These are phyloP conservation scores for Glyptemys insculpta DNA, from an alignment of 2,797 vertebrate genomes.

Conservation along the genomic window DNA sequence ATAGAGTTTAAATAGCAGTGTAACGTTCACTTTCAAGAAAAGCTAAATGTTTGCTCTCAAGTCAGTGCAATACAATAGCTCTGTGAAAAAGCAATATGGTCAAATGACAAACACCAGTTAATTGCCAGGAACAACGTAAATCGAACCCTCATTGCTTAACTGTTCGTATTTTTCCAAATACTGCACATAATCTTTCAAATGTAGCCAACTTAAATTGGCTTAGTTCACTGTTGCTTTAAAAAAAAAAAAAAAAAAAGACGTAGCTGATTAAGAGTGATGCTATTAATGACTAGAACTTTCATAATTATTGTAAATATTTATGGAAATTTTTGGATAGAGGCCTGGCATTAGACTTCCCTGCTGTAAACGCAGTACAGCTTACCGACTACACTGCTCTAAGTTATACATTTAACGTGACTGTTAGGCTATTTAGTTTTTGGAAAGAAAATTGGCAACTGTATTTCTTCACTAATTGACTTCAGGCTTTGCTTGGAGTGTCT, in stretches of 20 bases:
- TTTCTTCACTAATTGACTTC: background rate
- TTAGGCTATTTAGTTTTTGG: background rate
- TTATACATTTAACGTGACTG: background rate
- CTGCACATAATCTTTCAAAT: background rate
- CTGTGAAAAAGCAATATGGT: background rate
- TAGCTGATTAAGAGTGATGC: background rate
- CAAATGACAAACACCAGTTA: slow-evolving; percentile 10
- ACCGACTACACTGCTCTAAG: background rate
- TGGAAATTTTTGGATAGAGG: background rate
- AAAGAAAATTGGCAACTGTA: background rate
- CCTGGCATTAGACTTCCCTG: background rate
- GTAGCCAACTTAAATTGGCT: background rate
- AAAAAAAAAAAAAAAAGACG: background rate
- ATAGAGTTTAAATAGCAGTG: background rate
- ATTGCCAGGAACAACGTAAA: slow-evolving; percentile 8
- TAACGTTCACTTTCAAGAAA: slow-evolving; percentile 27
- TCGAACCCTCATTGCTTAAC: background rate
- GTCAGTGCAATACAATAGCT: background rate
- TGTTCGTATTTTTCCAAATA: background rate
- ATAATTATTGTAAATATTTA: slow-evolving; percentile 2
- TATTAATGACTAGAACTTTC: background rate
- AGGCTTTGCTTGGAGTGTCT: background rate
- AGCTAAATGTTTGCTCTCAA: background rate
- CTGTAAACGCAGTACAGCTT: background rate
- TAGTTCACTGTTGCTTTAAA: background rate